A percentile compares a stretch with the other conserved stretches of the same genome.
phyloP scores from a whole-genome alignment of 2,888 invertebrate species.

The Noctua comes region DNA sequence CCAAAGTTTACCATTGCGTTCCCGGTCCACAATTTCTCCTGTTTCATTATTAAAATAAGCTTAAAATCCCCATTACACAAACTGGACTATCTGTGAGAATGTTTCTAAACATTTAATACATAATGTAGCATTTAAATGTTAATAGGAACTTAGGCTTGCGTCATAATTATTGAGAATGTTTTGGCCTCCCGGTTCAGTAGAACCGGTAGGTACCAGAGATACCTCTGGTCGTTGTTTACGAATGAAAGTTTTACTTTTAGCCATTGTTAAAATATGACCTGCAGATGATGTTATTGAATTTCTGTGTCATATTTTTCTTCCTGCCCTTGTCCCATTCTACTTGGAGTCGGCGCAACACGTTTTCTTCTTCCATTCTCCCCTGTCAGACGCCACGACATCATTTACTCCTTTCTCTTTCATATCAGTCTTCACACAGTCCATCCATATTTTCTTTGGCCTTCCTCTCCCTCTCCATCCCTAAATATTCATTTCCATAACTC shows the following conservation, averaged over 20 bases:
- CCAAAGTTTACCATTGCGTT: conserved; percentile 50
- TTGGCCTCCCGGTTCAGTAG: conserved; percentile 7
- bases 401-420: too few relatives aligned
- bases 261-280: neutral
- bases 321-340: too few relatives aligned
- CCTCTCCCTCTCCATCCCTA: too few relatives aligned
- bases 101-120: conserved; percentile 56
- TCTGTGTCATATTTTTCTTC: too few relatives aligned
- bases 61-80: conserved; percentile 54
- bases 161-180: conserved; percentile 28
- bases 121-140: conserved; percentile 53
- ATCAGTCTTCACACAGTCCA: too few relatives aligned
- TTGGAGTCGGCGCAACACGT: too few relatives aligned
- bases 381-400: too few relatives aligned
- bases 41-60: conserved; percentile 64
- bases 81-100: conserved; percentile 52
- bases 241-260: neutral
- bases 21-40: conserved; percentile 34
- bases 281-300: neutral
- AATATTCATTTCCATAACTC: too few relatives aligned
- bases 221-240: too few relatives aligned
- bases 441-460: too few relatives aligned
- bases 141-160: conserved; percentile 30
- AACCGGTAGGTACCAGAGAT: neutral
- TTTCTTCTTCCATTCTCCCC: too few relatives aligned